phyloP scores from a whole-genome alignment of 2,113 vertebrate genomes.

The Pristiophorus japonicus region DNA sequence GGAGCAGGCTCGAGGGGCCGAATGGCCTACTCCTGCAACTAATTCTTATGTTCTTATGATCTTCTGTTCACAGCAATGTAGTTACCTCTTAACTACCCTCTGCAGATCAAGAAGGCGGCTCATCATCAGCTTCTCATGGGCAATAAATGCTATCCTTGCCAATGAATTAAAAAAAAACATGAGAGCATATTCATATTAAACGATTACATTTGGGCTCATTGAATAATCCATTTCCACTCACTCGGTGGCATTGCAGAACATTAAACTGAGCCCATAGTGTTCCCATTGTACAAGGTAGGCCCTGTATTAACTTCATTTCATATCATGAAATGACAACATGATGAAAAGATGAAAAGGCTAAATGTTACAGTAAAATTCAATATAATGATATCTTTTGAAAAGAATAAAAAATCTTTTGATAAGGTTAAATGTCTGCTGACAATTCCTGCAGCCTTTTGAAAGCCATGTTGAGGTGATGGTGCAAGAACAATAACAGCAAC shows the following conservation, averaged over 20 bases:
- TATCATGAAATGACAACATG: not conserved
- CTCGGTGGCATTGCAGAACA: not conserved
- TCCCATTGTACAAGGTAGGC: not conserved
- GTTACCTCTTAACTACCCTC: too few relatives aligned
- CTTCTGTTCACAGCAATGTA: too few relatives aligned
- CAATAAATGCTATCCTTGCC: too few relatives aligned
- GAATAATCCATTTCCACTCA: not conserved
- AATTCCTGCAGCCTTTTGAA: not conserved
- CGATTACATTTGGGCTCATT: not conserved
- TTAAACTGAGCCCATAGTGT: not conserved
- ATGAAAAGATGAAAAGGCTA: not conserved
- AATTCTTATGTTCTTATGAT: too few relatives aligned
- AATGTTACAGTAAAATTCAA: not conserved
- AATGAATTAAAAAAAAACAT: too few relatives aligned
- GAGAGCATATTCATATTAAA: too few relatives aligned
- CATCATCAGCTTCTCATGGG: too few relatives aligned
- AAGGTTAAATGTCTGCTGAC: not conserved
- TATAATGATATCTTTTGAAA: not conserved
- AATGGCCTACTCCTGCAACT: too few relatives aligned
- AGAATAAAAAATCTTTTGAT: not conserved
- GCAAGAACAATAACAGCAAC: too few relatives aligned
- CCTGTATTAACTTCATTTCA: not conserved
- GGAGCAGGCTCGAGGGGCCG: too few relatives aligned
- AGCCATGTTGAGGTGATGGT: not conserved
- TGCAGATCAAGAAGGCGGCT: too few relatives aligned